A percentile compares a stretch with the other conserved stretches of the same genome.
phyloP scores from a whole-genome alignment of 2,797 vertebrate genomes.

The Crenichthys baileyi region DNA sequence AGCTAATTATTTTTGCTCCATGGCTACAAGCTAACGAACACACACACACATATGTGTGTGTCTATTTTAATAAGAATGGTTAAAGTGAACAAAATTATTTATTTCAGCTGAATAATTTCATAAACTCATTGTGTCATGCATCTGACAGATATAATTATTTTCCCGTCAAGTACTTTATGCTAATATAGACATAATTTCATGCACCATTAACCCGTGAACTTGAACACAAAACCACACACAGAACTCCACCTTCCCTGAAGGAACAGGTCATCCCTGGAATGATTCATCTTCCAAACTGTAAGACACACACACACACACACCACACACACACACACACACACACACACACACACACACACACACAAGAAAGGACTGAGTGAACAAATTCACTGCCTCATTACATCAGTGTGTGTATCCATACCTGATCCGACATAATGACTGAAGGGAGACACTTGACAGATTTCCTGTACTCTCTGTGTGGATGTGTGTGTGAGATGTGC shows the following conservation, averaged over 20 bases:
- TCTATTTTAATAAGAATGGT: not conserved
- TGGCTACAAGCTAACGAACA: not conserved
- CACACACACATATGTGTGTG: not conserved
- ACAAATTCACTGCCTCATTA: conserved; percentile 46
- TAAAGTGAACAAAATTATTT: not conserved
- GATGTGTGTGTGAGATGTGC: conserved; percentile 23
- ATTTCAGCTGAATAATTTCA: conserved; percentile 5
- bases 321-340: not conserved
- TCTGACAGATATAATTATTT: conserved; percentile 69
- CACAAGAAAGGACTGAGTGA: conserved; percentile 32
- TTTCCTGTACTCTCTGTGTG: conserved; percentile 39
- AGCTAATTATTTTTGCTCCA: not conserved
- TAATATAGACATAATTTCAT: conserved; percentile 69
- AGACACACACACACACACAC: conserved; percentile 18
- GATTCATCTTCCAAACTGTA: conserved; percentile 59
- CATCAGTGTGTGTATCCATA: conserved; percentile 61
- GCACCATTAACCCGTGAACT: conserved; percentile 55
- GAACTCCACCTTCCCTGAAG: conserved; percentile 51
- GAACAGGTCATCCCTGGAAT: conserved; percentile 64
- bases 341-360: too few species aligned
- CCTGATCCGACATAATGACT: conserved; percentile 64
- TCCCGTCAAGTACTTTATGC: conserved; percentile 59
- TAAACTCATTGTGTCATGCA: conserved; percentile 30
- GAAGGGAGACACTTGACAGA: conserved; percentile 51
- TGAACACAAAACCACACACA: conserved; percentile 13